Percentiles rank a stretch among this genome's conserved stretches.
These are phyloP conservation scores for Fabriciana adippe DNA, from an alignment of 2,888 invertebrate genomes.

Conservation along the genomic window DNA sequence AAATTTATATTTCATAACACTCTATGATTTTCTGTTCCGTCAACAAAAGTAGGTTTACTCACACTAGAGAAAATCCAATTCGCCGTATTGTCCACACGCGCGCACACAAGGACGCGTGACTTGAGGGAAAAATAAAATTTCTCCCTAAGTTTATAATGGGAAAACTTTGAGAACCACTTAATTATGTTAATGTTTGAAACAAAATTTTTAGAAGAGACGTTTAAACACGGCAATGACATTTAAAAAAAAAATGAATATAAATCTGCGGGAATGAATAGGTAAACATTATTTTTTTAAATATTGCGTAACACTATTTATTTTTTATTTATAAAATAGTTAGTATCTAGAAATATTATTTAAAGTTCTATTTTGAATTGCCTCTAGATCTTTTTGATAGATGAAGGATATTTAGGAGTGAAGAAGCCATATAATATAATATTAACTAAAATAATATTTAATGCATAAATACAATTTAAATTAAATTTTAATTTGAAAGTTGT, in stretches of 20 bases:
- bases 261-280: slow-evolving; percentile 20
- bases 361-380: too few species aligned
- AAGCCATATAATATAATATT: too few species aligned
- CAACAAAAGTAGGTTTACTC: slow-evolving; percentile 80
- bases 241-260: slow-evolving; percentile 52
- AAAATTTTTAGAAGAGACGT: slow-evolving; percentile 80
- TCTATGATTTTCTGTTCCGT: slow-evolving; percentile 77
- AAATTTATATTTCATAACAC: slow-evolving; percentile 52
- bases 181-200: slow-evolving; percentile 83
- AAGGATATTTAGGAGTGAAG: too few species aligned
- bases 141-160: slow-evolving; percentile 83
- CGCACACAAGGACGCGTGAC: slow-evolving; percentile 77
- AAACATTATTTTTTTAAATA: slow-evolving; percentile 1
- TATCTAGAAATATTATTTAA: too few species aligned
- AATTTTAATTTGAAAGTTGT: background rate
- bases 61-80: slow-evolving; percentile 80
- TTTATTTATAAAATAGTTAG: background rate
- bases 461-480: background rate
- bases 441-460: too few species aligned
- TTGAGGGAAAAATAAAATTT: slow-evolving; percentile 83
- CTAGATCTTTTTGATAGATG: too few species aligned
- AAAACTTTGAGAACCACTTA: slow-evolving; percentile 83
- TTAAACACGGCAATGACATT: slow-evolving; percentile 77
- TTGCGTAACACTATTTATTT: background rate
- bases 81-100: slow-evolving; percentile 72